A percentile compares a stretch with the other conserved stretches of the same genome.
These are phyloP conservation scores for Ancistrus triradiatus DNA, from an alignment of 2,113 vertebrate genomes.

Conservation along the genomic window DNA sequence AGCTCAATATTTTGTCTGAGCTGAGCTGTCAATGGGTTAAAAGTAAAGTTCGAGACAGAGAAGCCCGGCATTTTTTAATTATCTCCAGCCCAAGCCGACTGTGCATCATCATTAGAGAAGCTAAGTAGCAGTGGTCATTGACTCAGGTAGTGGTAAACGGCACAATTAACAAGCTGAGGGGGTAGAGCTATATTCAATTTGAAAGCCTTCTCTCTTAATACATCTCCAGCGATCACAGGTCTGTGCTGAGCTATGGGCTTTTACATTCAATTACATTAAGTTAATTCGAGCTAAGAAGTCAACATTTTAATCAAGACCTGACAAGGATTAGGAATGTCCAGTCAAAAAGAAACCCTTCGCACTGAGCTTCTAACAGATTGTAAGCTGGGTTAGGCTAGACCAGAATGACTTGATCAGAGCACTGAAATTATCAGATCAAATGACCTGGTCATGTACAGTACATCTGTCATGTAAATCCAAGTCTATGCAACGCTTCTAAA, in stretches of 20 bases:
- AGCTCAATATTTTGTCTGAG: slow-evolving; percentile 70
- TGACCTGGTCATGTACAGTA: not conserved
- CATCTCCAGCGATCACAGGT: slow-evolving; percentile 97
- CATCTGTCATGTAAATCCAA: too few species aligned
- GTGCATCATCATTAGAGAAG: slow-evolving; percentile 99
- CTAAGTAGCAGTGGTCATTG: slow-evolving; percentile 98
- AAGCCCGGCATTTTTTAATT: slow-evolving; percentile 79
- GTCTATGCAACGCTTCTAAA: not conserved
- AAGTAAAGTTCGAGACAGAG: slow-evolving; percentile 63
- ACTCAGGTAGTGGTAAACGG: slow-evolving; percentile 99
- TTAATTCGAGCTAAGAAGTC: slow-evolving; percentile 98
- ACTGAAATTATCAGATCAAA: slow-evolving; percentile 2
- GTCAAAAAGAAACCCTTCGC: not conserved
- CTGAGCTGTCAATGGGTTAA: slow-evolving; percentile 68
- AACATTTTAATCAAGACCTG: slow-evolving; percentile 98
- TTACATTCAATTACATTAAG: slow-evolving; percentile 99
- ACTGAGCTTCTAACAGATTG: not conserved
- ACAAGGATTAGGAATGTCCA: slow-evolving; percentile 55
- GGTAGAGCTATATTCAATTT: slow-evolving; percentile 98
- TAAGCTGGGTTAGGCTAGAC: slow-evolving; percentile 1
- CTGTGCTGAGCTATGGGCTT: slow-evolving; percentile 90
- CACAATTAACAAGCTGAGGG: slow-evolving; percentile 94
- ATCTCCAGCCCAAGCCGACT: slow-evolving; percentile 92
- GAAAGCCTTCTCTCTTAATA: slow-evolving; percentile 99
- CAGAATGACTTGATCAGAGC: slow-evolving; percentile 4